These are phyloP conservation scores for Autographa pulchrina DNA, from an alignment of 2,888 invertebrate species.

Conservation along the genomic window DNA sequence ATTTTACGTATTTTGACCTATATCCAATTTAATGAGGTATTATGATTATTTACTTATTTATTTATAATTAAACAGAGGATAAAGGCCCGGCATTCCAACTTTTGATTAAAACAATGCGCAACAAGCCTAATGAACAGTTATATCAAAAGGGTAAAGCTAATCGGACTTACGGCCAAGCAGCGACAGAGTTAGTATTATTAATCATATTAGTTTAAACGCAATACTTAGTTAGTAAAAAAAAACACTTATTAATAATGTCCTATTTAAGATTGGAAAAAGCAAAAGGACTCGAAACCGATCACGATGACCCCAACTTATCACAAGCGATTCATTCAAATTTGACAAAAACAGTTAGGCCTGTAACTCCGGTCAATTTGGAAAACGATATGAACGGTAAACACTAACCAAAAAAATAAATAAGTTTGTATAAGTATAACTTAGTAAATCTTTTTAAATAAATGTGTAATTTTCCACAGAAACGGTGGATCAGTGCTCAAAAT, in stretches of 20 bases:
- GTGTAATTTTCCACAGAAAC: slow-evolving; percentile 69
- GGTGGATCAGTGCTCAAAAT: slow-evolving; percentile 73
- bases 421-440: too few relatives aligned
- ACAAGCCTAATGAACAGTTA: slow-evolving; percentile 65
- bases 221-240: background rate
- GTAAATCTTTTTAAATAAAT: background rate
- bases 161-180: slow-evolving; percentile 69
- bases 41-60: background rate
- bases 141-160: slow-evolving; percentile 70
- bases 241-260: background rate
- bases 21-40: background rate
- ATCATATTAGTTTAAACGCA: background rate
- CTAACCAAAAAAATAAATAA: slow-evolving; percentile 5
- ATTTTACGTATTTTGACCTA: background rate
- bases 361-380: slow-evolving; percentile 68
- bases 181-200: slow-evolving; percentile 70
- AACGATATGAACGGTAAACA: slow-evolving; percentile 75
- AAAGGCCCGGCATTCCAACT: slow-evolving; percentile 79
- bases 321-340: slow-evolving; percentile 70
- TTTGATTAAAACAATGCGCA: slow-evolving; percentile 70
- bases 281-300: slow-evolving; percentile 73
- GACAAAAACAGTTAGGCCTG: slow-evolving; percentile 58
- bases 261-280: slow-evolving; percentile 71
- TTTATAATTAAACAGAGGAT: slow-evolving; percentile 71
- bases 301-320: slow-evolving; percentile 77